Evolutionary conservation across 2,113 vertebrate species (phyloP), one percentile per base, ranked within the genome.

Genomic region (Leptobrachium leishanense): DNA sequence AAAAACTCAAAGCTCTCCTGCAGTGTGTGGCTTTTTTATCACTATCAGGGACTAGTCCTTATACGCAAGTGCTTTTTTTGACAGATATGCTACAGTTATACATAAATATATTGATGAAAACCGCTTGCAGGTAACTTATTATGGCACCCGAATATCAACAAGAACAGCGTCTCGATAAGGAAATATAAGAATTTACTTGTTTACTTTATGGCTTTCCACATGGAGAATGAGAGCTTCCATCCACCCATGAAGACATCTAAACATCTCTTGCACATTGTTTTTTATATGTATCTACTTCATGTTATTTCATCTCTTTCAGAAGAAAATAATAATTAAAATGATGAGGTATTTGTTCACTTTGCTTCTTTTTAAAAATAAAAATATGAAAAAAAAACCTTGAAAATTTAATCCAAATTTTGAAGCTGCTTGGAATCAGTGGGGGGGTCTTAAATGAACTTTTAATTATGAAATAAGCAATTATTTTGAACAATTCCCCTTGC

Each of bases 11-110:
- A 20, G 43, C 57, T 68, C 72, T 81, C 54, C 43, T 68, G 68
- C 78, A 20, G 10, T 68, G 69, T 72, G 59, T 79, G 65, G 78
- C 71, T 81, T 44, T 68, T 74, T 40, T 44, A 55, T 81, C 64
- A 74, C 43, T 74, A 74, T 68, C 12, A 64, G 77, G 72, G 71
- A 44, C 53, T 79, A 57, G 44, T 42, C 11, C 62, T 40, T 74
- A 12, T 59, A 80, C 57, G 31, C 59, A 73, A 80, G 50, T 74
- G 53, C 64, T 74, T 74, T 31, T 31, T 31, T 80, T 59, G n/a
- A 74, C 46, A 55, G 65, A 79, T 43, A 54, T 67, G 62, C 70
- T 73, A 79, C 40, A 55, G 43, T 3, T 62, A 81, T 81, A 66
- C 39, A 72, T 69, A 72, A 50, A 72, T 79, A 65, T 65, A 62